Conservation (phyloP, 2,888 invertebrate species). For the Eupithecia subfuscata region DNA sequence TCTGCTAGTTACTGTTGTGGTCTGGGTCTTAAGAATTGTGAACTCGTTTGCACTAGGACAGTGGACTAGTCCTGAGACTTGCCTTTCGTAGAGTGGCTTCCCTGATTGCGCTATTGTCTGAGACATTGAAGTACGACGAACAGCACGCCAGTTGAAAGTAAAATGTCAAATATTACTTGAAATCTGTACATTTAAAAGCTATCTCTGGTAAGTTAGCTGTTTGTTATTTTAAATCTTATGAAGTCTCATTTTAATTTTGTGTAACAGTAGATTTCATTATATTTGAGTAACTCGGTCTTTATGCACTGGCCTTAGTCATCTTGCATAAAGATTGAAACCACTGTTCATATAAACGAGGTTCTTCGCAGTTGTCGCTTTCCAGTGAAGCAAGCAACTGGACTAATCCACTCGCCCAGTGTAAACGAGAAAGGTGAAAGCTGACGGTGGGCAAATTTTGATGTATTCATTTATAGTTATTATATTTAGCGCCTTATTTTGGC, state of each 20-base stretch:
- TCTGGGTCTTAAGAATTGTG: conserved; percentile 1
- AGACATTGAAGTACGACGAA: not conserved
- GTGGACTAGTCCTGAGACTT: not conserved
- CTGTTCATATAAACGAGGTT: conserved; percentile 8
- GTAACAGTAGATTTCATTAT: not conserved
- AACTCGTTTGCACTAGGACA: conserved; percentile 5
- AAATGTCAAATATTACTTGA: not conserved
- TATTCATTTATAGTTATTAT: conserved; percentile 57
- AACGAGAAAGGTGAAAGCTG: conserved; percentile 52
- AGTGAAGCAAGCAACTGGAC: conserved; percentile 7
- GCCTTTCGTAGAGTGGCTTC: not conserved
- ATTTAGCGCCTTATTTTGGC: conserved; percentile 44
- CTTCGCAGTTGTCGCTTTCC: not conserved
- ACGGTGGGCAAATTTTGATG: conserved; percentile 60
- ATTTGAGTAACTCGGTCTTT: not conserved
- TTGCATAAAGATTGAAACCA: not conserved
- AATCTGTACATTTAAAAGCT: not conserved
- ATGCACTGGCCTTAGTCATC: not conserved
- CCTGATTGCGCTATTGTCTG: not conserved
- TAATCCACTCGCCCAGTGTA: conserved; percentile 22
- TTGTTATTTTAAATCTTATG: not conserved
- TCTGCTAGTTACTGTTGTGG: not conserved
- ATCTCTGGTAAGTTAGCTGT: not conserved
- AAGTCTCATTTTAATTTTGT: not conserved
- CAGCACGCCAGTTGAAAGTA: not conserved